A percentile compares a stretch with the other conserved stretches of the same genome.
phyloP scores from a whole-genome alignment of 2,113 vertebrate species.

The Gadus macrocephalus region DNA sequence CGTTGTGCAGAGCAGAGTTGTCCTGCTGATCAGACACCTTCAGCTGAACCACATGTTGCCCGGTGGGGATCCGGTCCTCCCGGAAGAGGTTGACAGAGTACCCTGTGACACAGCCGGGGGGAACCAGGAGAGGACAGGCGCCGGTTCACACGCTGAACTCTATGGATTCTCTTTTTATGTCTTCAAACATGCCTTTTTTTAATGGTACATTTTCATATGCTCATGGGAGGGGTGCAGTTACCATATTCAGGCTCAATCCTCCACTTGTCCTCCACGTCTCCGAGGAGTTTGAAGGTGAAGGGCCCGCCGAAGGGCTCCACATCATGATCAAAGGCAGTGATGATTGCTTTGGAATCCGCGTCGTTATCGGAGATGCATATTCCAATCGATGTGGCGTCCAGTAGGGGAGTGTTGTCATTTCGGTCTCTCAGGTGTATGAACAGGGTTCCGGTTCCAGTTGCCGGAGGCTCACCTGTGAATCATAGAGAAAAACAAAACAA shows the following conservation, averaged over 20 bases:
- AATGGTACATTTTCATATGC: too few relatives aligned
- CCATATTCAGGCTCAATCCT: conserved; percentile 26
- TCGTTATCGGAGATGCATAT: conserved; percentile 35
- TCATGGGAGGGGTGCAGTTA: background rate
- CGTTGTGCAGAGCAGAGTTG: conserved; percentile 24
- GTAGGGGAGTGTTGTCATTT: conserved; percentile 50
- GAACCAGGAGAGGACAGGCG: too few relatives aligned
- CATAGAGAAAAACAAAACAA: background rate
- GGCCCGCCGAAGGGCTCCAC: conserved; percentile 40
- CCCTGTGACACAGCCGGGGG: conserved; percentile 31
- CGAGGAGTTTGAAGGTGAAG: conserved; percentile 43
- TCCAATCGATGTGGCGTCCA: background rate
- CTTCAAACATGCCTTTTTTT: too few relatives aligned
- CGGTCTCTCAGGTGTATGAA: conserved; percentile 24
- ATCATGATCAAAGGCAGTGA: conserved; percentile 46
- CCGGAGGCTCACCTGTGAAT: conserved; percentile 49
- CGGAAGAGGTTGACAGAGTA: conserved; percentile 50
- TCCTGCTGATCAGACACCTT: conserved; percentile 57
- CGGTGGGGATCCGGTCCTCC: conserved; percentile 29
- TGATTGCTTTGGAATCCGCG: conserved; percentile 17
- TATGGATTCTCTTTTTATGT: too few relatives aligned
- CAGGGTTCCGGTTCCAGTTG: conserved; percentile 56
- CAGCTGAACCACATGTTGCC: conserved; percentile 38
- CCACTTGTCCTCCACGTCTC: conserved; percentile 43
- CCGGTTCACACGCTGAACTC: too few relatives aligned